Base-by-base conservation (phyloP, 1,140 invertebrate genomes). In the Hestina assimilis region DNA sequence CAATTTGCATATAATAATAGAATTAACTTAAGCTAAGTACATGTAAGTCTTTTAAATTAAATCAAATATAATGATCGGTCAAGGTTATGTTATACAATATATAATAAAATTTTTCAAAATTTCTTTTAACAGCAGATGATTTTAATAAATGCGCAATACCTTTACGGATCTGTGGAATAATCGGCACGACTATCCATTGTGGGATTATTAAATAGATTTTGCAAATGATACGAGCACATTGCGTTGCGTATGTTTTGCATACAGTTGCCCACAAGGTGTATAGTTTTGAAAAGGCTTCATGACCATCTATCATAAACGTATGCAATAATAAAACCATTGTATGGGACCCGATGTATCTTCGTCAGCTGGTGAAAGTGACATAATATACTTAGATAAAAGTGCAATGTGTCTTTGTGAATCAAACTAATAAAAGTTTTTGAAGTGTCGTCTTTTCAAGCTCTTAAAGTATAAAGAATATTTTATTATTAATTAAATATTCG, bases 181-280 rank as follows among this genome's bases (percentile, higher is more conserved):
- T 28, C 6, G 14, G 64, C 61, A 55, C 35, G 53, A 52, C 50
- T 47, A 38, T 55, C 58, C 19, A 63, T 57, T 63, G 56, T 59
- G 15, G 33, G 11, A 58, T 19, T 50, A 43, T 52, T 42, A 52
- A 38, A 54, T 28, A 54, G 50, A 59, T 66, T 68, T 65, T 52
- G 62, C 68, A 76, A 71, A 63, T 65, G 59, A 66, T 61, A 62
- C 59, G 48, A 63, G 61, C 79, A 82, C 66, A 79, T 82, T 79
- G 79, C 76, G 66, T 66, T 63, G 43, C 28, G 43, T 52, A 42
- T 64, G 28, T 60, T 67, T 71, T 62, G 64, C 64, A 71, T 66
- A 58, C 59, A 48, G 24, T 62, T 56, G 53, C 56, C 23, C 42
- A 43, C 71, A 80, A 83, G 77, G 80, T 83, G 78, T 57, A 47